Conservation (phyloP, 2,113 vertebrate genomes). For the Oryzias curvinotus region DNA sequence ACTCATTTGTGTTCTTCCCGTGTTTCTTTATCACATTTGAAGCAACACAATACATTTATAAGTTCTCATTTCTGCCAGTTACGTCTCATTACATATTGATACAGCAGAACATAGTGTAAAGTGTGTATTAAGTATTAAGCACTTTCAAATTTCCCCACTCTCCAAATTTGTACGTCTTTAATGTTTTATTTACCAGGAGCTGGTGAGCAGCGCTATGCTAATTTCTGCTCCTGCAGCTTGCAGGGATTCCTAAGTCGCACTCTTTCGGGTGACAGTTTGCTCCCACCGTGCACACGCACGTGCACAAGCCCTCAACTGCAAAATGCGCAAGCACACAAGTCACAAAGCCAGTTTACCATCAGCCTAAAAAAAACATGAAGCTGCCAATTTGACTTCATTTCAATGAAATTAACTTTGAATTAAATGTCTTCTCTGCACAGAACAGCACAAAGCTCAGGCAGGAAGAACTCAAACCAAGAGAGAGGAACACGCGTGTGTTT, state of each 20-base stretch:
- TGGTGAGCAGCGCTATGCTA: slow-evolving; percentile 48
- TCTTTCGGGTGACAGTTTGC: slow-evolving; percentile 40
- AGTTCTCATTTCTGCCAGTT: slow-evolving; percentile 32
- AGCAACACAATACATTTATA: too few species aligned
- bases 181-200: slow-evolving; percentile 68
- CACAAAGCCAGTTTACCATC: slow-evolving; percentile 17
- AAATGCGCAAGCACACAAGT: slow-evolving; percentile 3
- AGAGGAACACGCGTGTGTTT: neutral
- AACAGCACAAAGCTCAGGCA: too few species aligned
- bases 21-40: too few species aligned
- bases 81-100: slow-evolving; percentile 69
- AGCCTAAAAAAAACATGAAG: too few species aligned
- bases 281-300: slow-evolving; percentile 2
- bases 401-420: too few species aligned
- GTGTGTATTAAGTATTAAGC: slow-evolving; percentile 66
- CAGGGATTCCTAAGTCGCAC: slow-evolving; percentile 34
- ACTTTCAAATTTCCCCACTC: slow-evolving; percentile 53
- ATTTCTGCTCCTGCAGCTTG: slow-evolving; percentile 41
- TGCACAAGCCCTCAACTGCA: neutral
- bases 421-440: too few species aligned
- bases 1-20: too few species aligned
- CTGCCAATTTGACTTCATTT: too few species aligned
- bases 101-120: slow-evolving; percentile 52
- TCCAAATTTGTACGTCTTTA: slow-evolving; percentile 58
- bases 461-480: neutral